Conservation (phyloP, 2,797 vertebrate genomes). For the Saguinus oedipus region DNA sequence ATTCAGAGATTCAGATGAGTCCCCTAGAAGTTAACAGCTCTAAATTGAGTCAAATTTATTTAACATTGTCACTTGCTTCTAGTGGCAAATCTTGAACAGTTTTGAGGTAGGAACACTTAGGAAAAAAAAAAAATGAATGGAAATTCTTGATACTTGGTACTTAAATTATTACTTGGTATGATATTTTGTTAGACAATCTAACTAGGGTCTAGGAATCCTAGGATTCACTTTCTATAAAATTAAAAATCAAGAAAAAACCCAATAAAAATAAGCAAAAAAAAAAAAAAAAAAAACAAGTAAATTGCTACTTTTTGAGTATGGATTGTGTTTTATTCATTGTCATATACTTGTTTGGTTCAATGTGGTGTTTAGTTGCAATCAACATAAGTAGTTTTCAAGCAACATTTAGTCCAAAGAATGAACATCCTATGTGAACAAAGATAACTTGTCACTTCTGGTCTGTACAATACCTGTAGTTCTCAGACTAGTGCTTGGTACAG, state of each 20-base stretch:
- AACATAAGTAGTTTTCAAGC: not conserved
- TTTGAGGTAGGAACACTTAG: not conserved
- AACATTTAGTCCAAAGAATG: not conserved
- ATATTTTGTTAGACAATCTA: not conserved
- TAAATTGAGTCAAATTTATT: not conserved
- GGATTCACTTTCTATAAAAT: constrained; percentile 19
- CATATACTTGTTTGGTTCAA: not conserved
- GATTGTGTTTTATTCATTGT: not conserved
- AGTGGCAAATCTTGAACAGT: not conserved
- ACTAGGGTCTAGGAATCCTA: not conserved
- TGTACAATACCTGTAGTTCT: not conserved
- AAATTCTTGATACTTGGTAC: not conserved
- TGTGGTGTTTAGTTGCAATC: not conserved
- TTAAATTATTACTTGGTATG: not conserved
- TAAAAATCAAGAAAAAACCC: not conserved
- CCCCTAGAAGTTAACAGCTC: not conserved
- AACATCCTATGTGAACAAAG: not conserved
- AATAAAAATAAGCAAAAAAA: not conserved
- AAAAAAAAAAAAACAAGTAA: not conserved
- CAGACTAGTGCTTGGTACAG: not conserved
- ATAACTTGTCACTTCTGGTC: not conserved
- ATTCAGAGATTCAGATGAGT: not conserved
- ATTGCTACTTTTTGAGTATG: not conserved
- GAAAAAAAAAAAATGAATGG: not conserved
- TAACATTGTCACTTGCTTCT: not conserved